Base-by-base conservation (phyloP, 2,888 invertebrate species). In the Drosophila neoperkinsi region DNA sequence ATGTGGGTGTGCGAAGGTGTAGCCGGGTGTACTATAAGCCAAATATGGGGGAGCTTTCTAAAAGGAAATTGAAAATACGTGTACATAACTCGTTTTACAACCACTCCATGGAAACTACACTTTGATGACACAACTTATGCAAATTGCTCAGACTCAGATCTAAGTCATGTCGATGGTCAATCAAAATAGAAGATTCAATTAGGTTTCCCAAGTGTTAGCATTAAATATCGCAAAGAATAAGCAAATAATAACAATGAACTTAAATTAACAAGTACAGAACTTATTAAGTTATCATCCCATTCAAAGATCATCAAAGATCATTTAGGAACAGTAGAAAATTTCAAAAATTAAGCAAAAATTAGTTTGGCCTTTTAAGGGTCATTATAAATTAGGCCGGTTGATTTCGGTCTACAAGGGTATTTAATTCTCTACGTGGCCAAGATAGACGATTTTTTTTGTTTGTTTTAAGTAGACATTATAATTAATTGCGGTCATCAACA, bases 1-100 rank as follows among this genome's bases (percentile, higher is more conserved):
- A 57, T 67, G 74, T 74, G 67, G 74, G 73, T 53, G 67, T 66
- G 53, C 41, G 56, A 36, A 50, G 62, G 55, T 60, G 55, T 50
- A 58, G 51, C 36, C 49, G 13, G 5, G 33, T 38, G 25, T 38
- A 38, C 36, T 6, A 30, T n/a, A 10, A 28, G 34, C 30, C 38
- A 56, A 16, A 34, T 11, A n/a, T 31, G 34, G n/a, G 33, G 31
- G 49, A 66, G 28, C 31, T 56, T 66, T 62, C 59, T 58, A 36
- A 30, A 36, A 58, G 25, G 49, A 50, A 59, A 38, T 18, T 18
- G 18, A 6, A 9, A 30, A 25, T 21, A 52, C n/a, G 16, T 28
- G 34, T 30, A 16, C 2, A 16, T 16, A 28, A 56, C 11, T 36
- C 1, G 1, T 13, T 28, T 36, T 11, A 36, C 25, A 28, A n/a